phyloP scores from a whole-genome alignment of 2,888 invertebrate species.

The Syritta pipiens region DNA sequence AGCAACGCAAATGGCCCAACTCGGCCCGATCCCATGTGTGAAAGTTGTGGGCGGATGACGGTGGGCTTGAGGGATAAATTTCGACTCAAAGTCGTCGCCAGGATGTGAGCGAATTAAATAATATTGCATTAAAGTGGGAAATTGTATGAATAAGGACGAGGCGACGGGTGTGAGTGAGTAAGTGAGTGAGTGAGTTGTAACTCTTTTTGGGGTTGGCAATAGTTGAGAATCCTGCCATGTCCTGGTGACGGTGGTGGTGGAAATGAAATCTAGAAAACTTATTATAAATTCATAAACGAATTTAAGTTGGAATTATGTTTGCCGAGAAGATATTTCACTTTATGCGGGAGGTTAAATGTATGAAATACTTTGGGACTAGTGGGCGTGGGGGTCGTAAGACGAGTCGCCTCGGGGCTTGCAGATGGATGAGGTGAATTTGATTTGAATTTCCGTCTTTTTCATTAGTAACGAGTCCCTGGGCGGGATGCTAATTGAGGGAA shows the following conservation, averaged over 20 bases:
- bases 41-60: not conserved
- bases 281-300: slow-evolving; percentile 65
- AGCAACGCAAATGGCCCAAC: slow-evolving; percentile 32
- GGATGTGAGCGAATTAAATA: slow-evolving; percentile 57
- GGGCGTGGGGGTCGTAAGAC: not conserved
- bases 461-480: not conserved
- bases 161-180: no score
- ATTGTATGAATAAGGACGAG: slow-evolving; percentile 61
- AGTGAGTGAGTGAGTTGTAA: slow-evolving; percentile 48
- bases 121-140: slow-evolving; percentile 63
- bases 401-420: not conserved
- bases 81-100: slow-evolving; percentile 40
- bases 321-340: slow-evolving; percentile 12
- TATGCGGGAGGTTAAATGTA: slow-evolving; percentile 34
- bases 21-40: slow-evolving; percentile 29
- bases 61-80: slow-evolving; percentile 16
- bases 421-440: slow-evolving; percentile 9
- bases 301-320: slow-evolving; percentile 60
- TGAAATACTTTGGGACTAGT: not conserved
- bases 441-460: slow-evolving; percentile 7
- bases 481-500: not conserved
- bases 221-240: slow-evolving; percentile 17
- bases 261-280: slow-evolving; percentile 61
- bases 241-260: slow-evolving; percentile 4
- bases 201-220: slow-evolving; percentile 13